Base-by-base conservation (phyloP, 2,113 vertebrate species). In the Syngnathoides biaculeatus region DNA sequence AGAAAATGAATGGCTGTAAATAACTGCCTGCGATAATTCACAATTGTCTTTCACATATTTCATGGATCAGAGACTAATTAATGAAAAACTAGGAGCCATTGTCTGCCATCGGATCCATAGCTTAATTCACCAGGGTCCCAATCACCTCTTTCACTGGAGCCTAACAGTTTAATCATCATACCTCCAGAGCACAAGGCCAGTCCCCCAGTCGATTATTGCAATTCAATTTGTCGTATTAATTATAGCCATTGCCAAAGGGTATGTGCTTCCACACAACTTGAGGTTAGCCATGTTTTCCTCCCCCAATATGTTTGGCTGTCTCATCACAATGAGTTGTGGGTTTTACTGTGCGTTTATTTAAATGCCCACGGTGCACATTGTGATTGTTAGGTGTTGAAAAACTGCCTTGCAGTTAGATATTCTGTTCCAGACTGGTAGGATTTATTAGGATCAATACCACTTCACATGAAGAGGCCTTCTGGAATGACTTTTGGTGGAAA, bases 141-240 rank as follows among this genome's bases (percentile, higher is more conserved):
- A 87, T 89, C 78, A 87, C 80, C 79, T 79, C 79, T 89, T 89
- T 84, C 77, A 86, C 71, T 84, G 81, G 75, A 85, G 89, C 85
- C 89, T 86, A 89, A 89, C 86, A 72, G 90, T 90, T 91, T 92
- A 92, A 91, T 92, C 89, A 90, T 88, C 80, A 81, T 84, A 89
- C 88, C 87, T 90, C 86, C 69, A 81, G 84, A 87, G 88, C 84
- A 84, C 81, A 65, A 82, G 87, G 78, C 89, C 84, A 83, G 89
- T 89, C 86, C 87, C 89, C 82, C 85, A 74, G 87, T 90, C 84
- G 81, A 91, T 90, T 88, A 92, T 89, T 86, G 86, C 89, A 87
- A 89, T 92, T 91, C 89, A 91, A 89, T 92, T 90, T 89, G 89
- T 85, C 74, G 82, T 89, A 91, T 92, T 92, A 92, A 92, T 92